phyloP scores from a whole-genome alignment of 2,888 invertebrate genomes.

The Pyrochroa serraticornis region DNA sequence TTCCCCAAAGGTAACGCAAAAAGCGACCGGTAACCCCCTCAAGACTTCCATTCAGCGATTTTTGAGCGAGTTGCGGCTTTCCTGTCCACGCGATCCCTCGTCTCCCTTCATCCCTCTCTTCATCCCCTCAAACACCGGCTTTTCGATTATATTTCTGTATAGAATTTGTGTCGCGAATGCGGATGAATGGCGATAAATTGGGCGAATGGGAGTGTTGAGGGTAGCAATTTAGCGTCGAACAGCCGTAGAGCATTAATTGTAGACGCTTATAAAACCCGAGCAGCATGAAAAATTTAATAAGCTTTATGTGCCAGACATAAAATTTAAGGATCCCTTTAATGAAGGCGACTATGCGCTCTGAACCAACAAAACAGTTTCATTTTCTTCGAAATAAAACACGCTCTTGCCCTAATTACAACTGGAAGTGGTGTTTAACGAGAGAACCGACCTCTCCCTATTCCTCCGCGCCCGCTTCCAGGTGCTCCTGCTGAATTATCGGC shows the following conservation, averaged over 20 bases:
- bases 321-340: conserved; percentile 29
- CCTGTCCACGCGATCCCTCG: too few species aligned
- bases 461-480: background rate
- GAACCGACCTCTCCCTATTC: conserved; percentile 28
- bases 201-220: too few species aligned
- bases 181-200: too few species aligned
- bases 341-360: conserved; percentile 21
- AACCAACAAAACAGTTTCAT: conserved; percentile 39
- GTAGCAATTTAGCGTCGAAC: too few species aligned
- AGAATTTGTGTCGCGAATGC: too few species aligned
- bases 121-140: too few species aligned
- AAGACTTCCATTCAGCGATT: too few species aligned
- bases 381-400: conserved; percentile 40
- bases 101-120: too few species aligned
- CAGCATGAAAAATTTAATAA: conserved; percentile 23
- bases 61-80: too few species aligned
- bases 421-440: conserved; percentile 39
- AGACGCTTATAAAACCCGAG: conserved; percentile 1
- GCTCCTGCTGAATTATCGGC: background rate
- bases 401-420: conserved; percentile 40
- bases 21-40: too few species aligned
- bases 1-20: too few species aligned
- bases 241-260: conserved; percentile 1
- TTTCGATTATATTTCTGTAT: too few species aligned
- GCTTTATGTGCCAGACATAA: conserved; percentile 20